Conservation (phyloP, 2,797 vertebrate species). For the Pangasius mekongensis region DNA sequence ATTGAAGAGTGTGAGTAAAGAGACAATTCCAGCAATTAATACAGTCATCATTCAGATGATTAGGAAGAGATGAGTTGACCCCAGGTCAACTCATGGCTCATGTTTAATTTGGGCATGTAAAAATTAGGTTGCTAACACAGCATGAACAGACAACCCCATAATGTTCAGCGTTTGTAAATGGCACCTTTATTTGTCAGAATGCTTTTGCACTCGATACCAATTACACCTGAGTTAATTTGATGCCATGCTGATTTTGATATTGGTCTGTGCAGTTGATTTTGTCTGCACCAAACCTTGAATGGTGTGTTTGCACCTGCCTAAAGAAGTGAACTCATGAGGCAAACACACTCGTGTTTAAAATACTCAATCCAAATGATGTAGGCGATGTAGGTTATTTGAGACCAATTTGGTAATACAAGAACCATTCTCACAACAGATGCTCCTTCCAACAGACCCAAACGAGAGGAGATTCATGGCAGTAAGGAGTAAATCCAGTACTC, state of each 20-base stretch:
- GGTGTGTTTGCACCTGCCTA: conserved; percentile 14
- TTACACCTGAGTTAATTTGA: background rate
- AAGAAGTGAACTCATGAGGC: background rate
- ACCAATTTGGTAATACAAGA: conserved; percentile 42
- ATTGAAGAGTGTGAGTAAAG: background rate
- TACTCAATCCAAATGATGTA: background rate
- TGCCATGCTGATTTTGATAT: background rate
- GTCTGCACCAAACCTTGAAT: background rate
- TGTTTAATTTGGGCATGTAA: background rate
- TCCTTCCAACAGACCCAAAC: conserved; percentile 46
- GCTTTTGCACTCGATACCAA: conserved; percentile 4
- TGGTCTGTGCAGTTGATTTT: background rate
- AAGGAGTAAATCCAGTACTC: conserved; percentile 57
- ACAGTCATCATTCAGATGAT: background rate
- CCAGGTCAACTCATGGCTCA: background rate
- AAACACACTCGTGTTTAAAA: conserved; percentile 13
- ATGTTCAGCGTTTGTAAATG: background rate
- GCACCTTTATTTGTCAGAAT: background rate
- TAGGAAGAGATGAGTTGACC: no score
- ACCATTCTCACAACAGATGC: conserved; percentile 31
- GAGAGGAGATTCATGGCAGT: conserved; percentile 49
- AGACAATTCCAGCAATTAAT: background rate
- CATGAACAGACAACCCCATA: background rate
- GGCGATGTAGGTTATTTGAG: conserved; percentile 31
- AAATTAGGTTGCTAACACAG: conserved; percentile 4